phyloP scores from a whole-genome alignment of 2,797 vertebrate genomes.

The Anableps anableps region DNA sequence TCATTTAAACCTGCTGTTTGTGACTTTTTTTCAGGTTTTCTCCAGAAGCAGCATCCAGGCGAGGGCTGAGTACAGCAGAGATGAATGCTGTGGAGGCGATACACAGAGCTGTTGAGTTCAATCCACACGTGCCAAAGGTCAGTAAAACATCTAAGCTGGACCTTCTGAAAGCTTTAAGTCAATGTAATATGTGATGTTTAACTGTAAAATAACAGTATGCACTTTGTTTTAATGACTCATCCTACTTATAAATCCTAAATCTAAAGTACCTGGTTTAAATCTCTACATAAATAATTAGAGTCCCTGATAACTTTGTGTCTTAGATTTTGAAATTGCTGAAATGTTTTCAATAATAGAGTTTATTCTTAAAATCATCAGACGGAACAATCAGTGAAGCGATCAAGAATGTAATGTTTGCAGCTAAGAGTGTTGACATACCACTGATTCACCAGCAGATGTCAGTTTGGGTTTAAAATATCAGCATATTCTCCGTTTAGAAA shows the following conservation, averaged over 20 bases:
- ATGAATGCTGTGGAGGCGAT: slow-evolving; percentile 99
- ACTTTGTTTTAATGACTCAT: not conserved
- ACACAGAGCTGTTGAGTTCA: slow-evolving; percentile 99
- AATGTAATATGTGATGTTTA: not conserved
- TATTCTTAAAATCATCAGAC: slow-evolving; percentile 2
- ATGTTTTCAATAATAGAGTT: not conserved
- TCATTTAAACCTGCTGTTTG: not conserved
- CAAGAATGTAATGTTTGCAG: slow-evolving; percentile 2
- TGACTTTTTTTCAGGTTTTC: slow-evolving; percentile 85
- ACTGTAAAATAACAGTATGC: not conserved
- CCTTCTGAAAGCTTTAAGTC: not conserved
- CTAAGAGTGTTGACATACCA: not conserved
- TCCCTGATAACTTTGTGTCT: not conserved
- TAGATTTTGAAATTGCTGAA: not conserved
- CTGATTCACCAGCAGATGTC: slow-evolving; percentile 76
- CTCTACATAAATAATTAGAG: not conserved
- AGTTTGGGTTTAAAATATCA: slow-evolving; percentile 45
- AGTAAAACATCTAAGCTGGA: slow-evolving; percentile 39
- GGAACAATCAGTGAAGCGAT: not conserved
- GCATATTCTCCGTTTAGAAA: not conserved
- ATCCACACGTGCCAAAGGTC: slow-evolving; percentile 99
- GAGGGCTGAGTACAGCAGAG: slow-evolving; percentile 98
- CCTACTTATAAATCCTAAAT: not conserved
- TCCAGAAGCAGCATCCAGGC: slow-evolving; percentile 94
- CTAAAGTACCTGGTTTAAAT: not conserved